Base-by-base conservation (phyloP, 1,140 invertebrate genomes). In the Listronotus oregonensis region DNA sequence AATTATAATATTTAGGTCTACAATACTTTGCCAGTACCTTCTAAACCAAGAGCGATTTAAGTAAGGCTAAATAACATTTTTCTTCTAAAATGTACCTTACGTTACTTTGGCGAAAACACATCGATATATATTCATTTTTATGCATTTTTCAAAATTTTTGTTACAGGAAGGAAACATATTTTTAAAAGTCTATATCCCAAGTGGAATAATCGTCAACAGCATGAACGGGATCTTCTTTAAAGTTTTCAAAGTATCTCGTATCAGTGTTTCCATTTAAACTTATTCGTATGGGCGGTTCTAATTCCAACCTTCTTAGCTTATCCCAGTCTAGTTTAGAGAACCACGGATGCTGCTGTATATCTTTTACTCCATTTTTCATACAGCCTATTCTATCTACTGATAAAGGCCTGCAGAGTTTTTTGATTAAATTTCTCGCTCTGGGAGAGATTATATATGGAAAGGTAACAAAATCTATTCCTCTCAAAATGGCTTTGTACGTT, bases 401-500 rank as follows among this genome's bases (percentile, higher is more conserved):
- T 66, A 90, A 88, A 55, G 95, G 89, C 69, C 90, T 85, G 76
- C 96, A 95, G 0, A 98, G 81, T 76, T 92, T 92, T 68, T 91
- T 93, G 7, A 98, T 94, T 4, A 98, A 82, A 73, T 89, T 84
- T 73, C 88, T 88, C 0, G 93, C 94, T 60, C 89, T 88, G 77
- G 89, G 89, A 31, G 87, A 87, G 17, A 96, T 88, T 54, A 87
- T 87, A 15, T 86, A 85, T 10, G 94, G 90, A 83, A 97, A 94
- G 47, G 90, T 86, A 6, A 95, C 87, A 34, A 89, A 87, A 71
- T 98, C 96, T 37, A 99, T 94, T 43, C 83, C 96, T 75, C 94
- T 94, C 21, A 92, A 78, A 68, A 99, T 99, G 49, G 94, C 87
- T 72, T 97, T 98, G 79, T 99, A 99, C 0, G 96, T 99, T 75